Evolutionary conservation across 1,140 invertebrate genomes (phyloP).

Genomic region (Cydia strobilella): DNA sequence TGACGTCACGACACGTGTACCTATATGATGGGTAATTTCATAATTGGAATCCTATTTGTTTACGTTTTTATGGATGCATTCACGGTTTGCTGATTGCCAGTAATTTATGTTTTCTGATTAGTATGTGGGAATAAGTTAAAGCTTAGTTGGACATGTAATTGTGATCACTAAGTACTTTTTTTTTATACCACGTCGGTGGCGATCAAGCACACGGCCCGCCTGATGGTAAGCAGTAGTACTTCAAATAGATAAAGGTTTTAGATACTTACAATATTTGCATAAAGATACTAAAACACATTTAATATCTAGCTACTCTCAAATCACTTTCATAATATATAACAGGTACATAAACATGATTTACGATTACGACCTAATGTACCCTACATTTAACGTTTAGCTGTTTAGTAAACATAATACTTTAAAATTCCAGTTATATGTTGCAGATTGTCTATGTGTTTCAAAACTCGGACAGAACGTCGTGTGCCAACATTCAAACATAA

Average conservation of each 20-base stretch:
- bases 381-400: background rate
- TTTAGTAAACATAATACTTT: background rate
- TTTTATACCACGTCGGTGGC: too few species aligned
- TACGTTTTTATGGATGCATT: background rate
- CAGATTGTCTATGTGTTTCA: slow-evolving; percentile 10
- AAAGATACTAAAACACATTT: background rate
- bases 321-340: too few species aligned
- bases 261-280: slow-evolving; percentile 6
- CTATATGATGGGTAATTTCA: slow-evolving; percentile 28
- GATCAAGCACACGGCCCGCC: too few species aligned
- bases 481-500: slow-evolving; percentile 9
- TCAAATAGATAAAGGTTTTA: background rate
- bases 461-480: slow-evolving; percentile 16
- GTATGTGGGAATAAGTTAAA: background rate
- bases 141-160: background rate
- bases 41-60: slow-evolving; percentile 31
- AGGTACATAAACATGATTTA: too few species aligned
- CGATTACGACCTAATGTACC: too few species aligned
- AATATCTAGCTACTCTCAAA: background rate
- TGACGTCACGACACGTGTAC: slow-evolving; percentile 32
- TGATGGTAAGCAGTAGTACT: too few species aligned
- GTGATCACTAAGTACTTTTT: background rate
- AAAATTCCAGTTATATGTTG: background rate
- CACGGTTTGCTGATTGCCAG: slow-evolving; percentile 2
- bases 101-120: slow-evolving; percentile 7